phyloP scores from a whole-genome alignment of 2,797 vertebrate genomes.

The Hyperoplus immaculatus region DNA sequence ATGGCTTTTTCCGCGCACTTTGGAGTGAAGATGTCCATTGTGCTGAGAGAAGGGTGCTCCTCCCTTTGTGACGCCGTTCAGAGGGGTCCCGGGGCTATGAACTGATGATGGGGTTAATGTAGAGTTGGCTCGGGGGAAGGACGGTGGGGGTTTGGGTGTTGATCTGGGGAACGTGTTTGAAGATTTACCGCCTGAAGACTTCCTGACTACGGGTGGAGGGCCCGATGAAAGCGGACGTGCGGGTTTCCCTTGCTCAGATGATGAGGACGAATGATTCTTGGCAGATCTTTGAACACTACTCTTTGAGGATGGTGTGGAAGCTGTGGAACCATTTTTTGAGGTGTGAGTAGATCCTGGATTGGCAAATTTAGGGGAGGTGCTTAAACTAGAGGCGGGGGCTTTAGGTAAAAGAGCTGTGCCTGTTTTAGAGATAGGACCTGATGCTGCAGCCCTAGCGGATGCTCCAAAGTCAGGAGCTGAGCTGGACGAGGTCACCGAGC shows the following conservation, averaged over 20 bases:
- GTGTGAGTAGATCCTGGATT: constrained; percentile 38
- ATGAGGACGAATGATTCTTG: constrained; percentile 47
- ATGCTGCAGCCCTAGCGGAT: constrained; percentile 51
- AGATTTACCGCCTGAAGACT: constrained; percentile 70
- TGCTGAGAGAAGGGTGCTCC: constrained; percentile 75
- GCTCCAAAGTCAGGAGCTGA: constrained; percentile 45
- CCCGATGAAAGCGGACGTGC: constrained; percentile 61
- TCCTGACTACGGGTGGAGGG: constrained; percentile 66
- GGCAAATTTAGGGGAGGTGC: constrained; percentile 66
- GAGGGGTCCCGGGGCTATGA: constrained; percentile 61
- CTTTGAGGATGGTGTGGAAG: constrained; percentile 55
- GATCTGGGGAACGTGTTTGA: constrained; percentile 82
- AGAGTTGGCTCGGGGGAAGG: constrained; percentile 80
- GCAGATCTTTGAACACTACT: constrained; percentile 40
- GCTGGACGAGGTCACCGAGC: constrained; percentile 62
- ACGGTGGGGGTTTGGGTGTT: constrained; percentile 74
- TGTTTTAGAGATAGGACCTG: constrained; percentile 63
- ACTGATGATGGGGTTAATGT: constrained; percentile 70
- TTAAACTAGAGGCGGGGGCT: constrained; percentile 62
- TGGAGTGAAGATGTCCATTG: constrained; percentile 80
- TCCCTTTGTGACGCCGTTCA: constrained; percentile 66
- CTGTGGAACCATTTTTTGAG: constrained; percentile 59
- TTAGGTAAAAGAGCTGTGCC: constrained; percentile 54
- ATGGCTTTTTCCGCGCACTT: constrained; percentile 87
- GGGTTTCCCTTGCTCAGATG: constrained; percentile 60